phyloP scores from a whole-genome alignment of 1,140 invertebrate species.

The Ephestia elutella region DNA sequence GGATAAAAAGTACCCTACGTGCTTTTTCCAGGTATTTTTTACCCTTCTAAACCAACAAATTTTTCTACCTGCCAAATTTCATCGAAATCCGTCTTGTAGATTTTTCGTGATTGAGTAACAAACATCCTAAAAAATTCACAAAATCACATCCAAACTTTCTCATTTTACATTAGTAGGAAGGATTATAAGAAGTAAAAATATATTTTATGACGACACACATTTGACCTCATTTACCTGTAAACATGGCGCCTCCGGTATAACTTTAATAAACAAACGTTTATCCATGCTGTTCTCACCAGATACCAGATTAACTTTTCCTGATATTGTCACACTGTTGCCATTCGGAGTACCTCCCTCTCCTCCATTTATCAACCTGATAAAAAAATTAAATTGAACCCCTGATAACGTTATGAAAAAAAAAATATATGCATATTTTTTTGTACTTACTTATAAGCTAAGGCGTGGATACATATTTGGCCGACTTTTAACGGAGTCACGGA shows the following conservation, averaged over 20 bases:
- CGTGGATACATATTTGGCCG: slow-evolving; percentile 53
- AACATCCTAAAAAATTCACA: too few species aligned
- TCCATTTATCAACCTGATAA: slow-evolving; percentile 48
- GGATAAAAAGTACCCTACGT: too few species aligned
- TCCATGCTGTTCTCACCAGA: slow-evolving; percentile 71
- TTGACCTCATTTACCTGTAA: slow-evolving; percentile 76
- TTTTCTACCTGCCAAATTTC: too few species aligned
- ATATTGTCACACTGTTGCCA: slow-evolving; percentile 63
- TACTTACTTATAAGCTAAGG: slow-evolving; percentile 65
- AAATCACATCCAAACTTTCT: too few species aligned
- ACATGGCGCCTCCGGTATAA: slow-evolving; percentile 81
- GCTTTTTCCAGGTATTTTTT: too few species aligned
- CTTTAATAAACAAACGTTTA: slow-evolving; percentile 78
- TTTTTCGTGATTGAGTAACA: too few species aligned
- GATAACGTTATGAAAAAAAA: too few species aligned
- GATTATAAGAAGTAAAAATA: too few species aligned
- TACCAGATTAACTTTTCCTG: slow-evolving; percentile 79
- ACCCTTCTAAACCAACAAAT: too few species aligned
- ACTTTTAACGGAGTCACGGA: slow-evolving; percentile 59
- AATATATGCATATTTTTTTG: not conserved
- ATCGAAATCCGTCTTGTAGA: too few species aligned
- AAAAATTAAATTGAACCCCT: slow-evolving; percentile 19
- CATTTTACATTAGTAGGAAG: too few species aligned
- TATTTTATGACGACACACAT: too few species aligned
- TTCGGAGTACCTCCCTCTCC: slow-evolving; percentile 58